Conservation (phyloP, 2,797 vertebrate species). For the Urosaurus nigricauda region DNA sequence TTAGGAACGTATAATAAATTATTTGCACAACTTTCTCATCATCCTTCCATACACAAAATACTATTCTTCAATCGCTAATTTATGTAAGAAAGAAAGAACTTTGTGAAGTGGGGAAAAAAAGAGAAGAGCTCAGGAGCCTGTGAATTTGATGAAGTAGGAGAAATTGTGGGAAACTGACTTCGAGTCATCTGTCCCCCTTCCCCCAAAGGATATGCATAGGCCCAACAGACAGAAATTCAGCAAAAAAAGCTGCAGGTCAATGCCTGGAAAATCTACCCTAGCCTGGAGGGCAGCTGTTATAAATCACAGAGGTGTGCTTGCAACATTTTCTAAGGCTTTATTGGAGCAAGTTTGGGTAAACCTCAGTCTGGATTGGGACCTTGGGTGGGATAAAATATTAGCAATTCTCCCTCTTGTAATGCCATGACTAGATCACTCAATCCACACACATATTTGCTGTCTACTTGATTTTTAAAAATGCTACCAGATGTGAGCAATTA, state of each 20-base stretch:
- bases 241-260: too few species aligned
- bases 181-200: neutral
- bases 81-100: neutral
- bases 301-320: neutral
- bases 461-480: too few species aligned
- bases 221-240: slow-evolving; percentile 5
- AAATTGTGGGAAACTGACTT: neutral
- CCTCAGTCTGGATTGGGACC: neutral
- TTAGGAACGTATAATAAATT: slow-evolving; percentile 18
- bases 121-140: neutral
- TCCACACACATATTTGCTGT: too few species aligned
- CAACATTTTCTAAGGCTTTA: neutral
- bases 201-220: neutral
- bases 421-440: neutral
- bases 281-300: neutral
- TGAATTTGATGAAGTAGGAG: neutral
- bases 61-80: neutral
- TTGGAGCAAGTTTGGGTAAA: neutral
- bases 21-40: slow-evolving; percentile 3
- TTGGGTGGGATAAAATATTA: neutral
- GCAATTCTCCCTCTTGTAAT: neutral
- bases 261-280: neutral
- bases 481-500: too few species aligned
- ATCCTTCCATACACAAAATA: neutral
- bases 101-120: neutral